These are phyloP conservation scores for Numenius phaeopus DNA, from an alignment of 2,797 vertebrate genomes.

Conservation along the genomic window DNA sequence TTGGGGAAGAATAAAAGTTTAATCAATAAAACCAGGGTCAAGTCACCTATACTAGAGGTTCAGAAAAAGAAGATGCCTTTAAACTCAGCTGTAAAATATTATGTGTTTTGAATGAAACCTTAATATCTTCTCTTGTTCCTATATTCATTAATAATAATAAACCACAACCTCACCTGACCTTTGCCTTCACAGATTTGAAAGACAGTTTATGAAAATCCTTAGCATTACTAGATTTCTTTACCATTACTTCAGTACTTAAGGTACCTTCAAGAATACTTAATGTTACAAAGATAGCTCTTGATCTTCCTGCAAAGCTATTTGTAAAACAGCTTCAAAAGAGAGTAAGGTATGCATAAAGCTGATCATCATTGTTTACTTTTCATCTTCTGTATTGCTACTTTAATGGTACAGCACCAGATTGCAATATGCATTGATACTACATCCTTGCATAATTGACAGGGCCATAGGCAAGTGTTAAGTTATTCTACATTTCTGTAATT, in stretches of 20 bases:
- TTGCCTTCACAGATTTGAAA: slow-evolving; percentile 47
- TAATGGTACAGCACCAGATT: not conserved
- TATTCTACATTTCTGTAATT: not conserved
- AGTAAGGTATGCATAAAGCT: not conserved
- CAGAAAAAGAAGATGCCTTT: slow-evolving; percentile 41
- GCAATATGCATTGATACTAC: not conserved
- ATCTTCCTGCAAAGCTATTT: not conserved
- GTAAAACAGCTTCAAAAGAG: not conserved
- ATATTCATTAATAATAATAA: slow-evolving; percentile 70
- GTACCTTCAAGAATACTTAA: slow-evolving; percentile 12
- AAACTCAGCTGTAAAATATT: slow-evolving; percentile 18
- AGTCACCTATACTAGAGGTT: slow-evolving; percentile 28
- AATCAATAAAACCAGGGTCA: slow-evolving; percentile 77
- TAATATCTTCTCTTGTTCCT: not conserved
- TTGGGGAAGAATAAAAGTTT: slow-evolving; percentile 75
- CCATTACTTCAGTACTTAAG: not conserved
- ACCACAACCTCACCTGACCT: slow-evolving; percentile 25
- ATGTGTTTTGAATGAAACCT: slow-evolving; percentile 22
- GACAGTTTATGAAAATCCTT: slow-evolving; percentile 37
- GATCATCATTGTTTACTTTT: not conserved
- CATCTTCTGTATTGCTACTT: not conserved
- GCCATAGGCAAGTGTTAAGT: not conserved
- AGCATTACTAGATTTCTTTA: slow-evolving; percentile 14
- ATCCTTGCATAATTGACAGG: not conserved
- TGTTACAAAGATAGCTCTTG: slow-evolving; percentile 12